phyloP scores from a whole-genome alignment of 1,140 invertebrate genomes.

The Maconellicoccus hirsutus region DNA sequence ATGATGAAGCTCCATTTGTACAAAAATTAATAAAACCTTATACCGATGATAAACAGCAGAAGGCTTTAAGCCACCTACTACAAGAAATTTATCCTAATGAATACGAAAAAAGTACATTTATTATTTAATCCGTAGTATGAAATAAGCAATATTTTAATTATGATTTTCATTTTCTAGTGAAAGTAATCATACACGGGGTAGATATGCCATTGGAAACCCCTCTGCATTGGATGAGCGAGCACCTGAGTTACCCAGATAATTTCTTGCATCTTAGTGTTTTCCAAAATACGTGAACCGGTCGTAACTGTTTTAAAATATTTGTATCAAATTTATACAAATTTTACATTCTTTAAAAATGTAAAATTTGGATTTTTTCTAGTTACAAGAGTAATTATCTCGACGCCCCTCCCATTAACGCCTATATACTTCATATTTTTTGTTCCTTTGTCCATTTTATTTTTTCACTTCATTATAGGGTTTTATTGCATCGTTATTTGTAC shows the following conservation, averaged over 20 bases:
- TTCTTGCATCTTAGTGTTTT: constrained; percentile 66
- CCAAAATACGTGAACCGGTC: background rate
- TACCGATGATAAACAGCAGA: constrained; percentile 56
- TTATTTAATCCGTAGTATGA: background rate
- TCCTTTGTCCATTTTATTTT: too few species aligned
- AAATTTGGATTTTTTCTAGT: too few species aligned
- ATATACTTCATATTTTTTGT: too few species aligned
- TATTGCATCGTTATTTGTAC: too few species aligned
- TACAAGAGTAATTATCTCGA: too few species aligned
- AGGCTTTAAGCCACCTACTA: constrained; percentile 58
- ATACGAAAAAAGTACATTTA: constrained; percentile 27
- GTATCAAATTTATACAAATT: too few species aligned
- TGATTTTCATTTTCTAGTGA: constrained; percentile 41
- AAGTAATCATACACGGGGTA: constrained; percentile 80
- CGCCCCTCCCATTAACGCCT: too few species aligned
- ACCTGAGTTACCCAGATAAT: constrained; percentile 96
- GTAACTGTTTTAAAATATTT: too few species aligned
- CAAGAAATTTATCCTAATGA: constrained; percentile 52
- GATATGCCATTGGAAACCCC: constrained; percentile 78
- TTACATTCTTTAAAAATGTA: too few species aligned
- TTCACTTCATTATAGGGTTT: background rate
- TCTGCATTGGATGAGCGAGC: constrained; percentile 92
- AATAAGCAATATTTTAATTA: background rate
- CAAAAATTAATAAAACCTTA: constrained; percentile 67
- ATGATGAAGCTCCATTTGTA: constrained; percentile 45